These are phyloP conservation scores for Philereme vetulata DNA, from an alignment of 2,888 invertebrate genomes.

Conservation along the genomic window DNA sequence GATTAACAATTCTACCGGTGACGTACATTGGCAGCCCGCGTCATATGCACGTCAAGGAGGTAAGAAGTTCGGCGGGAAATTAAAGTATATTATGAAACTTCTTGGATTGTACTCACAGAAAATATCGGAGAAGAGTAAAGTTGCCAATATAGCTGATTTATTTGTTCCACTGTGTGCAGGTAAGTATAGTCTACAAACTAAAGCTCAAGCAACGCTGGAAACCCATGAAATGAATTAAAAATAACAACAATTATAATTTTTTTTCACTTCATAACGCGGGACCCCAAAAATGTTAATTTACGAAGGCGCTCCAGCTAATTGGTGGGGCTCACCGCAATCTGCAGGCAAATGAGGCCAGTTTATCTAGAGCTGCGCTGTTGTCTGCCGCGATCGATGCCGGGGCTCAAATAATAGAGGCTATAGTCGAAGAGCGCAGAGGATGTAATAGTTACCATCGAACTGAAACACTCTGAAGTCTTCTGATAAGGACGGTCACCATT, in stretches of 20 bases:
- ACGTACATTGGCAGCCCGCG: too few species aligned
- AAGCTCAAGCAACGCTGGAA: neutral
- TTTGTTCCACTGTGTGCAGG: slow-evolving; percentile 12
- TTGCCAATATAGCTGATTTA: slow-evolving; percentile 2
- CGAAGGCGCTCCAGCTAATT: slow-evolving; percentile 47
- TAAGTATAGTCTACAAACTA: slow-evolving; percentile 2
- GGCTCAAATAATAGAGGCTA: slow-evolving; percentile 18
- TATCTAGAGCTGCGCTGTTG: slow-evolving; percentile 34
- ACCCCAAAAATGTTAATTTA: slow-evolving; percentile 41
- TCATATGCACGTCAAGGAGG: too few species aligned
- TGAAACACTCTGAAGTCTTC: neutral
- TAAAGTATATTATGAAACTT: too few species aligned
- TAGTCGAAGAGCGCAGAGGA: slow-evolving; percentile 10
- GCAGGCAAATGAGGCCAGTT: slow-evolving; percentile 48
- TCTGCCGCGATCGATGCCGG: slow-evolving; percentile 11
- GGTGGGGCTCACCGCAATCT: slow-evolving; percentile 46
- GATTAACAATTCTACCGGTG: too few species aligned
- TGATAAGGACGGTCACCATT: too few species aligned
- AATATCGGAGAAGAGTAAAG: neutral
- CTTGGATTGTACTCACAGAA: neutral
- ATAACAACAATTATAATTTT: slow-evolving; percentile 11
- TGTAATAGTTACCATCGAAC: slow-evolving; percentile 2
- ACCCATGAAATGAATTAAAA: neutral
- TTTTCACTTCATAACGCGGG: slow-evolving; percentile 25
- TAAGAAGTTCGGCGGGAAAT: too few species aligned